Evolutionary conservation across 2,113 vertebrate genomes (phyloP), one percentile per base, ranked within the genome.

Genomic region (Lichenostomus cassidix): DNA sequence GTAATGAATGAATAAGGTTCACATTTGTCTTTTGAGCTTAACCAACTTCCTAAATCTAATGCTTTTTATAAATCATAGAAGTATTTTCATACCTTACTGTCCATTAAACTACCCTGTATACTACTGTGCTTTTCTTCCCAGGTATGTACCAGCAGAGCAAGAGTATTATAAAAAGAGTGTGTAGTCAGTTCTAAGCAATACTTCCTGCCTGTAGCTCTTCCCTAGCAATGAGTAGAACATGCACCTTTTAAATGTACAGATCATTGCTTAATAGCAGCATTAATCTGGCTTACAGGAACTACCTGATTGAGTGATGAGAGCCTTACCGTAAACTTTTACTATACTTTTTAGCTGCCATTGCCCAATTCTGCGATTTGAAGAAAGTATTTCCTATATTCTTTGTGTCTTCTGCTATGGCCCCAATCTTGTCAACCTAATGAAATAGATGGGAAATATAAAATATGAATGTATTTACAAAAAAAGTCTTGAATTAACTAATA

Each of bases 341-440:
- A 64, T 99, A 99, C 94, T 99, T 99, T 96, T 97, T 98, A 93
- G 98, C 96, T 31, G 99, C 99, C 96, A 97, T 96, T 89, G 98
- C 98, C 99, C 99, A 99, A 95, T 99, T 98, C 91, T 99, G 99
- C 68, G 97, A 98, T 97, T 99, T 99, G 97, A 99, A 99, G 92
- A 98, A 98, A 88, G 94, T 98, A 97, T 99, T 99, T 87, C 99
- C 99, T 94, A 99, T 99, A 85, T 98, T 99, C 97, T 99, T 99
- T 95, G 99, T 85, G 83, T 99, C 98, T 98, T 99, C 99, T 69
- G 99, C 98, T 89, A 99, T 97, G 64, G 98, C 94, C 94, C 99
- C 96, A 96, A 99, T 97, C 97, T 98, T 98, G 95, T 99, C 98
- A 90, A 98, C 98, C 99, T 99, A 96, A 91, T 96, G 92, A 95